phyloP scores from a whole-genome alignment of 2,888 invertebrate species.

The Hyalella azteca region DNA sequence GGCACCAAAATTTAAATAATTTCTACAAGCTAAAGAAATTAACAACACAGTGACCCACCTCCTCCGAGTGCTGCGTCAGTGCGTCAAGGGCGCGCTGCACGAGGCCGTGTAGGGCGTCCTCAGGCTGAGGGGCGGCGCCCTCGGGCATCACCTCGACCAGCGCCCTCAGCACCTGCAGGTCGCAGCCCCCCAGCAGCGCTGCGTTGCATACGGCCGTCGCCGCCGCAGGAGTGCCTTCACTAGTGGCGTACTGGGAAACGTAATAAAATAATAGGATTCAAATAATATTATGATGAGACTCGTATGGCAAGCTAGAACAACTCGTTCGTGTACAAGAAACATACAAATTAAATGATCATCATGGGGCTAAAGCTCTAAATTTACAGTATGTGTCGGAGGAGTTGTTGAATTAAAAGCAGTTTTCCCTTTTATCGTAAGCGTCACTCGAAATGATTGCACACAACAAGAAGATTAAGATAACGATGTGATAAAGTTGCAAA shows the following conservation, averaged over 20 bases:
- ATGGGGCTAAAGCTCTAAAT: too few species aligned
- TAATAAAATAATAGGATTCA: background rate
- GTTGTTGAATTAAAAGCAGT: too few species aligned
- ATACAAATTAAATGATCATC: too few species aligned
- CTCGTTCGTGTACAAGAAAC: too few species aligned
- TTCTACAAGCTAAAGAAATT: background rate
- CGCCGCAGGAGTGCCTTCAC: background rate
- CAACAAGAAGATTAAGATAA: too few species aligned
- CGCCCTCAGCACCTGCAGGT: constrained; percentile 39
- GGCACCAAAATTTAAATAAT: background rate
- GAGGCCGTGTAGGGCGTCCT: constrained; percentile 43
- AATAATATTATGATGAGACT: too few species aligned
- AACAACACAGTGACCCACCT: background rate
- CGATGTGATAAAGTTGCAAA: too few species aligned
- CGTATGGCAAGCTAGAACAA: too few species aligned
- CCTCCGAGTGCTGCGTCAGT: background rate
- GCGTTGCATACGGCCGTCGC: constrained; percentile 16
- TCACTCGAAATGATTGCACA: too few species aligned
- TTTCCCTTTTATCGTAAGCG: too few species aligned
- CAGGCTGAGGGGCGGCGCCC: constrained; percentile 45
- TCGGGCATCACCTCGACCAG: constrained; percentile 48
- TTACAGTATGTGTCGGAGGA: too few species aligned
- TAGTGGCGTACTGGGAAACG: background rate
- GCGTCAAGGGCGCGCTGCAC: background rate
- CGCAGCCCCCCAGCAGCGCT: constrained; percentile 50